Percentiles rank a stretch among this genome's conserved stretches.
Evolutionary conservation across 2,113 vertebrate genomes (phyloP).

Genomic region (Chionomys nivalis): DNA sequence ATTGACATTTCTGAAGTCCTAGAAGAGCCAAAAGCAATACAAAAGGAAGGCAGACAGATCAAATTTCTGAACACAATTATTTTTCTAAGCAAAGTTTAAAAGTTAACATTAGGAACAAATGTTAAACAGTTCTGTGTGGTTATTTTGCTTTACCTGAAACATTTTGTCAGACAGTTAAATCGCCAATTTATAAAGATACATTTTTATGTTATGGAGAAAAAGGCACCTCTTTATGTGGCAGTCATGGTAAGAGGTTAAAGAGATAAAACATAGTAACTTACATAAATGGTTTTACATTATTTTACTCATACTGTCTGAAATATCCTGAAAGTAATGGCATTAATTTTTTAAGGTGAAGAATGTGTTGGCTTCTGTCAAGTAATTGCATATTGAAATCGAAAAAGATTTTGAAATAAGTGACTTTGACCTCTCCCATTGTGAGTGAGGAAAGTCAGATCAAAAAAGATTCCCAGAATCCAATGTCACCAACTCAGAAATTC

Average conservation of each 20-base stretch:
- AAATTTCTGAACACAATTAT: slow-evolving; percentile 83
- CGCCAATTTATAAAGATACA: slow-evolving; percentile 62
- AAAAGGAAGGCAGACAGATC: slow-evolving; percentile 81
- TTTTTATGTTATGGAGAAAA: slow-evolving; percentile 60
- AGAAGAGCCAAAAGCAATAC: slow-evolving; percentile 81
- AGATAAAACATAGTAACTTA: background rate
- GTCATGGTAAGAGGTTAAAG: slow-evolving; percentile 69
- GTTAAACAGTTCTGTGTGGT: slow-evolving; percentile 76
- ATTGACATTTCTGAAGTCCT: slow-evolving; percentile 78
- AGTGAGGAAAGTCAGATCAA: slow-evolving; percentile 10
- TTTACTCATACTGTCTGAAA: slow-evolving; percentile 36
- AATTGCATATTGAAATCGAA: slow-evolving; percentile 19
- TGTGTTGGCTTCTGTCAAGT: background rate
- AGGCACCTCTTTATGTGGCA: slow-evolving; percentile 57
- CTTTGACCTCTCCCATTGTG: background rate
- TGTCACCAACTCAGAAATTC: background rate
- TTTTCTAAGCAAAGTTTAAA: slow-evolving; percentile 81
- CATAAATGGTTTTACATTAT: slow-evolving; percentile 46
- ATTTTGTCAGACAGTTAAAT: slow-evolving; percentile 72
- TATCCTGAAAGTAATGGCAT: slow-evolving; percentile 12
- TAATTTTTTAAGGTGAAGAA: background rate
- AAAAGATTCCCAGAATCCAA: background rate
- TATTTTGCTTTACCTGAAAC: slow-evolving; percentile 81
- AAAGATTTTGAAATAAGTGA: slow-evolving; percentile 51
- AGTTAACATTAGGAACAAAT: slow-evolving; percentile 83